Evolutionary conservation across 2,888 invertebrate genomes (phyloP).

Genomic region (Pardosa pseudoannulata): DNA sequence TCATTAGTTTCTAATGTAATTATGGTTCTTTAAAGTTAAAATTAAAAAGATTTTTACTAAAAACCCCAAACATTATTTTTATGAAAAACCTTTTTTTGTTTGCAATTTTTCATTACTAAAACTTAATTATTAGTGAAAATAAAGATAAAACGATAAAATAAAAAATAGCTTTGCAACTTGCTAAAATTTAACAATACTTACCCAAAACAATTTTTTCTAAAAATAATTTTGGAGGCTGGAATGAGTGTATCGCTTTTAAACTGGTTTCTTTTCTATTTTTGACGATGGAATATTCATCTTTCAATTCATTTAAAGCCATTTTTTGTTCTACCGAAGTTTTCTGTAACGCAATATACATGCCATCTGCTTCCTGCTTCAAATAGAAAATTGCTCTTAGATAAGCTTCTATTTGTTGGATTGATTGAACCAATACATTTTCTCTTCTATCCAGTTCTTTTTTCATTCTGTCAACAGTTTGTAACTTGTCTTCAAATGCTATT

Average conservation of each 20-base stretch:
- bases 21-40: no score
- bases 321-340: background rate
- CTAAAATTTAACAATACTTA: no score
- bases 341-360: background rate
- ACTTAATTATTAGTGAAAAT: no score
- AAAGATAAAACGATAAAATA: no score
- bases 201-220: slow-evolving; percentile 4
- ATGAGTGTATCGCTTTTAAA: background rate
- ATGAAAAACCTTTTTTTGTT: no score
- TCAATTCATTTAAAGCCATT: background rate
- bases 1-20: no score
- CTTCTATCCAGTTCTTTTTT: slow-evolving; percentile 27
- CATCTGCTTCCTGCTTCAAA: slow-evolving; percentile 33
- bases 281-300: background rate
- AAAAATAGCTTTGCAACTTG: no score
- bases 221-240: background rate
- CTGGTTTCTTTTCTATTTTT: background rate
- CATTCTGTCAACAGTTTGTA: background rate
- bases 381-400: slow-evolving; percentile 32
- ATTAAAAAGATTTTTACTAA: no score
- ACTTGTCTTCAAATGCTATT: slow-evolving; percentile 12
- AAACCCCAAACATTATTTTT: no score
- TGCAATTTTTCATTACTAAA: no score
- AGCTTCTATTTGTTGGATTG: slow-evolving; percentile 23
- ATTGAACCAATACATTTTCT: slow-evolving; percentile 10